Conservation (phyloP, 1,140 invertebrate genomes). For the Heliconius nattereri region DNA sequence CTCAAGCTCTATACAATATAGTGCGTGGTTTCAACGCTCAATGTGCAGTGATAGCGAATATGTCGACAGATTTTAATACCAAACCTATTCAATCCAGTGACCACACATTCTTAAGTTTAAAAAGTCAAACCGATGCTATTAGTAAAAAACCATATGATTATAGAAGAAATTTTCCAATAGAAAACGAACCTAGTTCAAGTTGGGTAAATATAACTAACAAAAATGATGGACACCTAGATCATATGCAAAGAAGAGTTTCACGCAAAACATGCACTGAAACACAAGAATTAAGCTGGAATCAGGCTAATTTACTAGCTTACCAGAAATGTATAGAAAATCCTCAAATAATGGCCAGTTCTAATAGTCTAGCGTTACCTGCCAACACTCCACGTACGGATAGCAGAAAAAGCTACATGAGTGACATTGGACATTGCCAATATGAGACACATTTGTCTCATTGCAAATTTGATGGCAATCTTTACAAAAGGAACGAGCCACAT, state of each 20-base stretch:
- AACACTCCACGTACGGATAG: conserved; percentile 9
- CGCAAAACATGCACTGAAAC: not conserved
- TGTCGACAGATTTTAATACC: not conserved
- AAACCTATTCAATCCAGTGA: conserved; percentile 3
- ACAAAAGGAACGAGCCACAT: conserved; percentile 17
- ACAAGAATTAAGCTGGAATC: conserved; percentile 3
- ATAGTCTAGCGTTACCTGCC: conserved; percentile 7
- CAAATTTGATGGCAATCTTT: conserved; percentile 18
- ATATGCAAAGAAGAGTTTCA: not conserved
- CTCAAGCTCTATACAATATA: not conserved
- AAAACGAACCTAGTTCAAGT: not conserved
- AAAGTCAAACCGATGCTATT: not conserved
- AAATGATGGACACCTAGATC: too few relatives aligned
- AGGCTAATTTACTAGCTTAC: conserved; percentile 1
- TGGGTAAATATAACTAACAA: too few relatives aligned
- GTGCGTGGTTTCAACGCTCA: conserved; percentile 9
- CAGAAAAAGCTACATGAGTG: conserved; percentile 19
- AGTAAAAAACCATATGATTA: not conserved
- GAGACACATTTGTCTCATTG: not conserved
- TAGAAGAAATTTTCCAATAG: not conserved
- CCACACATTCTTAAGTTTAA: not conserved
- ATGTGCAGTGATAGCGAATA: conserved; percentile 3
- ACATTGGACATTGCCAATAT: not conserved
- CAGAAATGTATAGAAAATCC: not conserved
- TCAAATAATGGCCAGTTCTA: conserved; percentile 14